These are phyloP conservation scores for Campodea augens DNA, from an alignment of 1,140 invertebrate genomes.

Conservation along the genomic window DNA sequence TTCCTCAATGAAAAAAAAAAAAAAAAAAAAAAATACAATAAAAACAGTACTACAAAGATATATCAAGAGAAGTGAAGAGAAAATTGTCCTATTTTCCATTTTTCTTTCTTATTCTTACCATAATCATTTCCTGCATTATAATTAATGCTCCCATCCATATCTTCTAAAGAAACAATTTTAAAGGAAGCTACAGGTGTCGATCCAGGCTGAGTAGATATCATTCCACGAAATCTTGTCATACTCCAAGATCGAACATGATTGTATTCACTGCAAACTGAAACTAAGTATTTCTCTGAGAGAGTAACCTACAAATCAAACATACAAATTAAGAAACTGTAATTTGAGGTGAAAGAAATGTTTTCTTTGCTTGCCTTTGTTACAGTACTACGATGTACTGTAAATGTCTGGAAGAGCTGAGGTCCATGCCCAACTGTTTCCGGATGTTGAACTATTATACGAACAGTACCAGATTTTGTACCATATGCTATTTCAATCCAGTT, in stretches of 20 bases:
- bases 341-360: background rate
- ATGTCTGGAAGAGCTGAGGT: slow-evolving; percentile 93
- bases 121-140: slow-evolving; percentile 62
- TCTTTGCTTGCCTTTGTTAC: slow-evolving; percentile 60
- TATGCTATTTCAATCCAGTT: slow-evolving; percentile 99
- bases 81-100: too few relatives aligned
- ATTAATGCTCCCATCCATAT: slow-evolving; percentile 52
- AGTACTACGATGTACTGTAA: slow-evolving; percentile 89
- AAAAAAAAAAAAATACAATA: too few relatives aligned
- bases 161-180: slow-evolving; percentile 81
- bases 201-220: slow-evolving; percentile 96
- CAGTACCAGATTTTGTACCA: slow-evolving; percentile 84
- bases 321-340: slow-evolving; percentile 1
- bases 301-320: slow-evolving; percentile 43
- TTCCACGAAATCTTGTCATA: slow-evolving; percentile 81
- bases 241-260: slow-evolving; percentile 95
- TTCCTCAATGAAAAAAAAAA: too few relatives aligned
- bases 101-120: slow-evolving; percentile 34
- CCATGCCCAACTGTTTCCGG: slow-evolving; percentile 95
- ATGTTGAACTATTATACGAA: slow-evolving; percentile 93
- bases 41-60: too few relatives aligned
- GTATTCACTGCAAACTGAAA: slow-evolving; percentile 93
- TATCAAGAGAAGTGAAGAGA: too few relatives aligned
- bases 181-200: slow-evolving; percentile 91
- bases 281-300: slow-evolving; percentile 87